Evolutionary conservation across 2,797 vertebrate species (phyloP), one percentile per base, ranked within the genome.

Genomic region (Gobionotothen gibberifrons): DNA sequence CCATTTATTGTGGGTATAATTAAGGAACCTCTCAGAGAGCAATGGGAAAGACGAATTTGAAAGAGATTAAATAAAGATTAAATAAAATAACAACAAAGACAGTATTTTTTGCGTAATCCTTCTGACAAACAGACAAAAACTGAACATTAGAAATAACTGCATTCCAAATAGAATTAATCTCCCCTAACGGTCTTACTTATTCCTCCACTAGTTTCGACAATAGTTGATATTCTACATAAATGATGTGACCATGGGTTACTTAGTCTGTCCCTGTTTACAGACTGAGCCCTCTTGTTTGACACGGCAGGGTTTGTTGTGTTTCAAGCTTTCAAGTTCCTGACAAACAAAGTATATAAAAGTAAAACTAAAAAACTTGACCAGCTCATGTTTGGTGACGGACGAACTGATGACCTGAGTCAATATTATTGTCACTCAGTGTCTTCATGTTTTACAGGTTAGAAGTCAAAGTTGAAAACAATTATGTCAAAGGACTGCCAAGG

Each of bases 371-470:
- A 80, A 79, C 19, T 16, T 85, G 81, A 88, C 65, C 62, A 32
- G 22, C 32, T 40, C 63, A 17, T 85, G 79, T 89, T 92, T 83
- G 65, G 69, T 75, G 40, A 51, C 1, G 21, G 76, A 84, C 74
- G 83, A 72, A 78, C 58, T 52, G 67, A 57, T 12, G 60, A 19
- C 54, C 75, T 69, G 36, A 78, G 90, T 93, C 89, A 93, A 93
- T 92, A 93, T 91, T 89, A 84, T 89, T 73, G 74, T 72, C 54
- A 29, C 19, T 11, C 59, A 78, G 46, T 72, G 80, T 76, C 58
- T 67, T 81, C 44, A n/a, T 29, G 52, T 59, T 81, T 85, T 51
- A 79, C 32, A 59, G 67, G 79, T 79, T 54, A 82, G 65, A 69
- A 71, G 67, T 79, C 29, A 84, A 82, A 84, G 81, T 72, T 65